phyloP scores from a whole-genome alignment of 2,113 vertebrate species.

The Pseudorectes ferrugineus region DNA sequence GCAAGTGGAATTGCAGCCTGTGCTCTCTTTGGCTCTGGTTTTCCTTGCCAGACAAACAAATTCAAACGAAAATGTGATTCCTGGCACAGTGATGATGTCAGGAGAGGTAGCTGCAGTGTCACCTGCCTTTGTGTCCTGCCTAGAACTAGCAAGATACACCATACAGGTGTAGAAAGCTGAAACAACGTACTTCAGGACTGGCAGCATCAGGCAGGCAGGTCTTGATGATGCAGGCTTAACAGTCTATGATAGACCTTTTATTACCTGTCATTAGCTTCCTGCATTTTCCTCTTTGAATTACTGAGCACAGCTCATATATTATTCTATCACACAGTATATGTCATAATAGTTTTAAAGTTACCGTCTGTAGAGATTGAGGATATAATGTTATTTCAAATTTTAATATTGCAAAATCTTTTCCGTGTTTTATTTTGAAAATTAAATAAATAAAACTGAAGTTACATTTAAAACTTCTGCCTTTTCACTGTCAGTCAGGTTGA shows the following conservation, averaged over 20 bases:
- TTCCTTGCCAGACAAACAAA: neutral
- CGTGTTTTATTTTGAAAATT: neutral
- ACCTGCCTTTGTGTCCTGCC: neutral
- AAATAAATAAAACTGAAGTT: neutral
- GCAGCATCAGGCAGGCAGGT: neutral
- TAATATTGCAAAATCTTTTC: neutral
- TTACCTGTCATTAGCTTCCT: neutral
- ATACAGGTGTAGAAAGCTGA: neutral
- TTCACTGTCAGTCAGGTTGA: neutral
- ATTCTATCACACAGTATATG: neutral
- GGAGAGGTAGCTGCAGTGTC: neutral
- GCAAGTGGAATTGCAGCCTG: neutral
- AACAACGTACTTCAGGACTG: neutral
- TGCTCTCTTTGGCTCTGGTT: neutral
- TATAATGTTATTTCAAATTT: neutral
- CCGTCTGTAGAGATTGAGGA: neutral
- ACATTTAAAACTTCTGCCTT: neutral
- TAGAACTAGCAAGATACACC: neutral
- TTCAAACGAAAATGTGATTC: neutral
- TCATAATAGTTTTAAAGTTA: neutral
- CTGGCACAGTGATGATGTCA: neutral
- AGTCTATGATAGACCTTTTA: rapidly evolving
- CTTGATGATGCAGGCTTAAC: neutral
- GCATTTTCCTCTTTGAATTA: neutral
- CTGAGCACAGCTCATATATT: neutral